phyloP scores from a whole-genome alignment of 1,140 invertebrate species.

The Teleopsis dalmanni region DNA sequence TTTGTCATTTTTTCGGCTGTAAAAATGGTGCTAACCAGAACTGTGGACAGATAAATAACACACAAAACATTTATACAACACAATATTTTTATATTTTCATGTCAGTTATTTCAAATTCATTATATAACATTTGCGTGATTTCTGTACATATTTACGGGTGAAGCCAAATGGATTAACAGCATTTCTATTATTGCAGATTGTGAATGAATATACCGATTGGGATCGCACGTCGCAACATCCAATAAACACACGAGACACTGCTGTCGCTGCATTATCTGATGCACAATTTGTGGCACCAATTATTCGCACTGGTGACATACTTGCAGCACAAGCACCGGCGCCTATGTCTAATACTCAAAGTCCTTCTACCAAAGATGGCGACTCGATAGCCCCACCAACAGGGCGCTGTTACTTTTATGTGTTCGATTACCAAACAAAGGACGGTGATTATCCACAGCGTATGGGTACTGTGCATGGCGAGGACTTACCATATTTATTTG shows the following conservation, averaged over 20 bases:
- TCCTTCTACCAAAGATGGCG: constrained; percentile 30
- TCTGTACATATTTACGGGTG: too few relatives aligned
- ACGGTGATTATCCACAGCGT: constrained; percentile 80
- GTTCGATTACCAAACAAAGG: constrained; percentile 87
- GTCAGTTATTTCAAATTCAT: too few relatives aligned
- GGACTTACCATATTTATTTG: constrained; percentile 85
- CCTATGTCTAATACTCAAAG: constrained; percentile 30
- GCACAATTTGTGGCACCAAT: constrained; percentile 82
- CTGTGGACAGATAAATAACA: too few relatives aligned
- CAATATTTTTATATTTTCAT: too few relatives aligned
- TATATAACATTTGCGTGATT: too few relatives aligned
- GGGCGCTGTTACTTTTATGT: constrained; percentile 84
- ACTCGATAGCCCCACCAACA: too few relatives aligned
- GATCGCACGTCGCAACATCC: constrained; percentile 85
- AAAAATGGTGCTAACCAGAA: too few relatives aligned
- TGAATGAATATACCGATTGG: constrained; percentile 98
- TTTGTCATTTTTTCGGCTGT: too few relatives aligned
- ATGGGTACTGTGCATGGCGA: constrained; percentile 87
- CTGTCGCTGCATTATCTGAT: constrained; percentile 86
- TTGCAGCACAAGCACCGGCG: constrained; percentile 49
- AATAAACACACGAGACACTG: constrained; percentile 84
- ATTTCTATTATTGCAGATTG: constrained; percentile 47
- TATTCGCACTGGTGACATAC: constrained; percentile 73
- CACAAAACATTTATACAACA: too few relatives aligned
- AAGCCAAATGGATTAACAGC: too few relatives aligned